Evolutionary conservation across 1,140 invertebrate species (phyloP), one percentile per base, ranked within the genome.

Genomic region (Gonatopus flavifemur): DNA sequence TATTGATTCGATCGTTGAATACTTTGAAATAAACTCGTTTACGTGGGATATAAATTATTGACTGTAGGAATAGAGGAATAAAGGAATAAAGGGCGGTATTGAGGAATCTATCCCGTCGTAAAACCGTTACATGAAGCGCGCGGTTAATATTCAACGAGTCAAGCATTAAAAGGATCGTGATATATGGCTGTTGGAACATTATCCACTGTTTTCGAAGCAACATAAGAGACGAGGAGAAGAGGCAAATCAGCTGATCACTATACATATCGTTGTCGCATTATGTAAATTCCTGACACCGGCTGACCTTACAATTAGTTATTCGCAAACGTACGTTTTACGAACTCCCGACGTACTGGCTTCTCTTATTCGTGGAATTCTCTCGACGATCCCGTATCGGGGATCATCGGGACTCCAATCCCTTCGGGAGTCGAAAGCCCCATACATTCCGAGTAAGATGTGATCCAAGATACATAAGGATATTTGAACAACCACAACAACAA

Each of bases 241-340:
- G 33, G 41, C 33, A 19, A 37, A 33, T 50, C 54, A 32, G 49
- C 44, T 56, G 58, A 60, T 61, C 58, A 49, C 49, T 53, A 33
- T 35, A 41, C 54, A n/a, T 6, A 28, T 12, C 47, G 49, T 49
- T 57, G 58, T 61, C 59, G 59, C 61, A 53, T 61, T 62, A 57
- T 62, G 58, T 53, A 62, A 61, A 62, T 62, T 57, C 59, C 37
- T 57, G 49, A 60, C 54, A 57, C 61, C 58, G 22, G 35, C 45
- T 61, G 59, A 57, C 59, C 58, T 45, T 15, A 41, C 59, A 61
- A 62, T 62, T 62, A 61, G 59, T 62, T 62, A 62, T 62, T 43
- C 58, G 28, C 57, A 40, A 48, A 48, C 21, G 48, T 38, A 46
- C 49, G 31, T 61, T 59, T 56, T 42, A 32, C 20, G 10, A 33